phyloP scores from a whole-genome alignment of 2,113 vertebrate genomes.

The Cinclus cinclus region DNA sequence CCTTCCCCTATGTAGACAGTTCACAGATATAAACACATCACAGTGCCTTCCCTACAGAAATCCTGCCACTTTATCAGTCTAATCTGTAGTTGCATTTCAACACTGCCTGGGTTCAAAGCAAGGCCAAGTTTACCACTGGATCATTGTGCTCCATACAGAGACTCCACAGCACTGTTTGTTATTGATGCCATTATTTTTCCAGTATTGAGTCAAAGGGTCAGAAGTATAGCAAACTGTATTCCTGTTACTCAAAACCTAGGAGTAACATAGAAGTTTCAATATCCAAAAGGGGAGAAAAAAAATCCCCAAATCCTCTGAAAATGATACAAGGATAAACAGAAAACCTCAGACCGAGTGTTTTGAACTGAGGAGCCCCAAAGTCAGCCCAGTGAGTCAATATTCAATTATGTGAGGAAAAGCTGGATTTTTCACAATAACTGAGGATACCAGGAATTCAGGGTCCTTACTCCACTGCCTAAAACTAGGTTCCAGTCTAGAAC shows the following conservation, averaged over 20 bases:
- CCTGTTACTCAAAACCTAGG: neutral
- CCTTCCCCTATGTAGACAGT: neutral
- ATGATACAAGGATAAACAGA: neutral
- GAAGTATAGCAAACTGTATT: neutral
- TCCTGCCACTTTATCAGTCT: neutral
- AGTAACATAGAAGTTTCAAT: neutral
- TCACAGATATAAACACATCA: neutral
- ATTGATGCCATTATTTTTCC: neutral
- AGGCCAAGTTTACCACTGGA: neutral
- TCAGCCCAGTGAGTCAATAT: neutral
- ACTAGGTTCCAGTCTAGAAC: neutral
- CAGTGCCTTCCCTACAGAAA: neutral
- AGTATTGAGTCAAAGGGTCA: neutral
- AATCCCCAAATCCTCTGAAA: neutral
- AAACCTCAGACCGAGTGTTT: neutral
- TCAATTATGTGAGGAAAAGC: neutral
- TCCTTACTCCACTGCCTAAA: neutral
- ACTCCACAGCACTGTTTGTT: neutral
- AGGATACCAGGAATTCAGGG: neutral
- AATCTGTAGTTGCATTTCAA: neutral
- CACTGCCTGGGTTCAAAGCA: neutral
- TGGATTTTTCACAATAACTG: neutral
- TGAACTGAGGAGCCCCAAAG: neutral
- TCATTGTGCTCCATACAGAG: neutral
- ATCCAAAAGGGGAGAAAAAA: neutral